Base-by-base conservation (phyloP, 2,113 vertebrate species). In the Sphyrna mokarran region DNA sequence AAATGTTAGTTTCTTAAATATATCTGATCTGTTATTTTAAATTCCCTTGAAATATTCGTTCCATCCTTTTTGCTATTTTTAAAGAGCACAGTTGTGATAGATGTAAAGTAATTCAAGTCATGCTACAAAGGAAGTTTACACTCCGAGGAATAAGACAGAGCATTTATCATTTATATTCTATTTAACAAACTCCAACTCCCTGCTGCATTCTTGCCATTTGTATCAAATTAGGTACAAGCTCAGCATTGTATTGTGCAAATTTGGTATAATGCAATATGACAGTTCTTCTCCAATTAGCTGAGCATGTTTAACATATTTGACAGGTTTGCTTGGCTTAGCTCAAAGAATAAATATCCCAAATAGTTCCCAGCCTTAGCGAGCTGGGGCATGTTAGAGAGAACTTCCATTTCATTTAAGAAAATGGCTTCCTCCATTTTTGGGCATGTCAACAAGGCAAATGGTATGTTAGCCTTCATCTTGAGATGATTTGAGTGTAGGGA, bases 151-250 rank as follows among this genome's bases (percentile, higher is more conserved):
- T 72, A 26, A 95, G 94, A 14, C 8, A 37, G 69, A 72, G 29
- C 69, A 95, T 95, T 95, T 70, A 94, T 94, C 93, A 94, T 94
- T 94, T 95, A 72, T 95, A 72, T 72, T 48, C 23, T 93, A 37
- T 93, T 93, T 66, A 54, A 95, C 68, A 54, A 95, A 95, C 72
- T 95, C 94, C 26, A 72, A 54, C 40, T 95, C 93, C 68, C 94
- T 72, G 68, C 94, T 72, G 68, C 40, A 72, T 95, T 95, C 94
- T 72, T 95, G 94, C 69, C 94, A 72, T 95, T 95, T 95, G 69
- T 95, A 72, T 95, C 69, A 95, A 95, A 95, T 95, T 72, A 72
- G 37, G 43, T 95, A 54, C 94, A 95, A 40, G 68, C 37, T 72
- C 37, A 70, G 40, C 20, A 48, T 29, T 69, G 20, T 72, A 95